These are phyloP conservation scores for Bettongia penicillata DNA, from an alignment of 2,113 vertebrate species.

Conservation along the genomic window DNA sequence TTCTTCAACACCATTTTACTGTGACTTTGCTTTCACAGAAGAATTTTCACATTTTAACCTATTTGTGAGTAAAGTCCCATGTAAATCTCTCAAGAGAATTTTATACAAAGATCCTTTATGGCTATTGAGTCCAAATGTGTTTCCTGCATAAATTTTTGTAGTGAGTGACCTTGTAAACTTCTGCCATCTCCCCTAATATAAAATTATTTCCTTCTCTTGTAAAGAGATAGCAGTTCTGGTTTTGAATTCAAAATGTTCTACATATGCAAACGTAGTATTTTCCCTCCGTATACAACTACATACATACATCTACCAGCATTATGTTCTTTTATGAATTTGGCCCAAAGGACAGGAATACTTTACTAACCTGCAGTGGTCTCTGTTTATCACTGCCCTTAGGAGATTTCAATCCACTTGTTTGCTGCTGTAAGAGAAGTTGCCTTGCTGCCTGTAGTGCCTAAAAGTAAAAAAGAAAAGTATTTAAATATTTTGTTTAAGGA, in stretches of 20 bases:
- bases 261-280: slow-evolving; percentile 37
- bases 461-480: slow-evolving; percentile 74
- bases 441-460: slow-evolving; percentile 99
- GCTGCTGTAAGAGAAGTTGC: slow-evolving; percentile 99
- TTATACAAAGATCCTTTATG: slow-evolving; percentile 51
- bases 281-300: neutral
- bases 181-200: slow-evolving; percentile 48
- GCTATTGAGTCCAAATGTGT: slow-evolving; percentile 38
- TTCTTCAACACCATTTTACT: slow-evolving; percentile 27
- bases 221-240: slow-evolving; percentile 12
- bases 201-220: slow-evolving; percentile 52
- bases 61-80: slow-evolving; percentile 19
- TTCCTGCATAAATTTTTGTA: slow-evolving; percentile 48
- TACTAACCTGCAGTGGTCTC: slow-evolving; percentile 98
- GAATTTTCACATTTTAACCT: slow-evolving; percentile 67
- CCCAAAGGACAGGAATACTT: slow-evolving; percentile 64
- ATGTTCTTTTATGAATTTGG: slow-evolving; percentile 42
- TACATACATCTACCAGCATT: neutral
- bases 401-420: slow-evolving; percentile 99
- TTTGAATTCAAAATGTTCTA: slow-evolving; percentile 57
- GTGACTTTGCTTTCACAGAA: slow-evolving; percentile 50
- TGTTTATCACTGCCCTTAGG: slow-evolving; percentile 99
- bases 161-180: slow-evolving; percentile 52
- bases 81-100: slow-evolving; percentile 35
- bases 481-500: slow-evolving; percentile 75